Base-by-base conservation (phyloP, 2,113 vertebrate genomes). In the Oncorhynchus mykiss region DNA sequence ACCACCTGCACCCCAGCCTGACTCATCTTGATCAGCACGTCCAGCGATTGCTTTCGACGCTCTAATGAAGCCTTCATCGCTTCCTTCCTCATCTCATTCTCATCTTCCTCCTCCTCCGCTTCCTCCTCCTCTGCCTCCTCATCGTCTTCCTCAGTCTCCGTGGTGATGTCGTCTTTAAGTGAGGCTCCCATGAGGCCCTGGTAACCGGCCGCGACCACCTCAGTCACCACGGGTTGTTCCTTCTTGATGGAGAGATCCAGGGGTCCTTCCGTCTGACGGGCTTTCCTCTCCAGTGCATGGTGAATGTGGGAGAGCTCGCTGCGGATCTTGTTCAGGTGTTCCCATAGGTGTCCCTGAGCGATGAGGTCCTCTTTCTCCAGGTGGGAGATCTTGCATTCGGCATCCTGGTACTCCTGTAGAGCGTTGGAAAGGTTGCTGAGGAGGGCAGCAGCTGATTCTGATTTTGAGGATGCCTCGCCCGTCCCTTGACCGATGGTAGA, bases 241-340 rank as follows among this genome's bases (percentile, higher is more conserved):
- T 92, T 95, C 79, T 96, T 99, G 78, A 99, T 84, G 0, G 98
- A 99, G 77, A 99, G 95, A 80, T 99, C 98, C 0, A 99, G 91
- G 0, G 98, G 98, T 0, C 93, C 91, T 0, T 99, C 97, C 0
- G 89, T 93, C 4, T 93, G 88, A 25, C 86, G 90, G 2, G 91
- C 75, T 0, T 95, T 94, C 83, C 82, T 90, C 87, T 96, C 95
- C 82, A 99, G 90, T 0, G 95, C 95, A 88, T 94, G 94, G 75
- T 97, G 96, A 77, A 99, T 97, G 82, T 95, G 94, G 72, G 95
- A 95, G 49, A 99, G 95, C 87, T 99, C 97, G 0, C 84, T 92
- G 66, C 95, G 95, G 82, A 98, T 98, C 91, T 97, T 97, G 77
- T 94, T 91, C 75, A 98, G 92, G 82, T 97, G 97, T 2, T 97